A percentile compares a stretch with the other conserved stretches of the same genome.
Evolutionary conservation across 2,888 invertebrate species (phyloP).

Genomic region (Rhimphoctona megacephalus): DNA sequence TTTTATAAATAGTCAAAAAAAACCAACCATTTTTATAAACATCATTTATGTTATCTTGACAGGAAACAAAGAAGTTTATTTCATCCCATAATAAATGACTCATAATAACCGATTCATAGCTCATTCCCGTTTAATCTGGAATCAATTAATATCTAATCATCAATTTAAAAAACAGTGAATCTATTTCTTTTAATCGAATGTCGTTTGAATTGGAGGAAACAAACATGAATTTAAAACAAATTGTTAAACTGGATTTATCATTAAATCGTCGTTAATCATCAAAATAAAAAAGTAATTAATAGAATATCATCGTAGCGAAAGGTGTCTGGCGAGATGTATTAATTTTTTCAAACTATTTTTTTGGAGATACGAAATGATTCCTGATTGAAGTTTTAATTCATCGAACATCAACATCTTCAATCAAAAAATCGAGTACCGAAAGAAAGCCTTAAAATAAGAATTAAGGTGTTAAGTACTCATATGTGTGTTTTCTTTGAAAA

Average conservation of each 20-base stretch:
- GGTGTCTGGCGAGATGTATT: background rate
- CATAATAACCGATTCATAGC: background rate
- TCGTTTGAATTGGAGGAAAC: background rate
- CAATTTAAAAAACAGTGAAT: slow-evolving; percentile 22
- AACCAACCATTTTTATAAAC: background rate
- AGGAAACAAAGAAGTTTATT: background rate
- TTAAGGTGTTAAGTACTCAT: slow-evolving; percentile 3
- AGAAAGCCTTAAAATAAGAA: background rate
- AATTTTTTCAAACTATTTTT: background rate
- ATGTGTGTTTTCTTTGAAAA: background rate
- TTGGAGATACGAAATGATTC: background rate
- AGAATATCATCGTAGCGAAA: background rate
- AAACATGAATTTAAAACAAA: background rate
- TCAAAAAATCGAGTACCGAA: background rate
- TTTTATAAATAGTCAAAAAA: background rate
- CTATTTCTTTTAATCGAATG: background rate
- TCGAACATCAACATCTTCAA: background rate
- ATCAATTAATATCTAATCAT: background rate
- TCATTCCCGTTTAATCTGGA: background rate
- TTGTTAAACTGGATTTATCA: background rate
- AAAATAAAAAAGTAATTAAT: background rate
- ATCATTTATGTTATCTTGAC: background rate
- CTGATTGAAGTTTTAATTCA: background rate
- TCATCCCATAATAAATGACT: slow-evolving; percentile 13
- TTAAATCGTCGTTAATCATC: slow-evolving; percentile 1